A percentile compares a stretch with the other conserved stretches of the same genome.
Conservation (phyloP, 2,888 invertebrate species). For the Torymus auratus region DNA sequence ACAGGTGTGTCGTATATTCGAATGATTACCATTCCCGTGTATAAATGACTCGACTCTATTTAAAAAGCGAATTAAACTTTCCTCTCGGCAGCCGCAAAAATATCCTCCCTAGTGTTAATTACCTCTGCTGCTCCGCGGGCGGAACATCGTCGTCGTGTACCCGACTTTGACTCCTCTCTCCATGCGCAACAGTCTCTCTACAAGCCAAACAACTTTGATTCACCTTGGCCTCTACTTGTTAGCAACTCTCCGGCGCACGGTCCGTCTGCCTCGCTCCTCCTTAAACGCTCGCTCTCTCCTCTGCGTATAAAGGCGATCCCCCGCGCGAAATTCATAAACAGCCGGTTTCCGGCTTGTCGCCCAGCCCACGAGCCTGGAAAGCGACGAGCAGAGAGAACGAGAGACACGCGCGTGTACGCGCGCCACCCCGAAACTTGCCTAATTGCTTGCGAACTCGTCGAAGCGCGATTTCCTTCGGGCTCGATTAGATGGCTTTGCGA, state of each 20-base stretch:
- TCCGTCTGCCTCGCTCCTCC: not conserved
- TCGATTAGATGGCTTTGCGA: slow-evolving; percentile 56
- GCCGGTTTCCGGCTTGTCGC: slow-evolving; percentile 58
- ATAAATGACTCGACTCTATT: too few relatives aligned
- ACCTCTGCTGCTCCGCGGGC: too few relatives aligned
- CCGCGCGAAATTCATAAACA: slow-evolving; percentile 58
- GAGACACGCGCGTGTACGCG: not conserved
- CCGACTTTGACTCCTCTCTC: too few relatives aligned
- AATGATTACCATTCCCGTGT: too few relatives aligned
- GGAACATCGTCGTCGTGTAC: too few relatives aligned
- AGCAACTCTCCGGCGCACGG: not conserved
- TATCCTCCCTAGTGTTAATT: too few relatives aligned
- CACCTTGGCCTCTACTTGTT: slow-evolving; percentile 42
- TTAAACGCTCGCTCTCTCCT: not conserved
- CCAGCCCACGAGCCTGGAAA: slow-evolving; percentile 46
- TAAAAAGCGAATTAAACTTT: too few relatives aligned
- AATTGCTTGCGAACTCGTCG: slow-evolving; percentile 59
- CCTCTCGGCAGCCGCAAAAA: too few relatives aligned
- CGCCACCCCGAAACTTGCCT: slow-evolving; percentile 53
- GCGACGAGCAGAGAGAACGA: not conserved
- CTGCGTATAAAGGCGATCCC: not conserved
- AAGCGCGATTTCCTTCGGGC: slow-evolving; percentile 60
- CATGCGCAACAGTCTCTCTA: slow-evolving; percentile 43
- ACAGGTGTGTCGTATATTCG: too few relatives aligned
- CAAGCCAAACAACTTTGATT: slow-evolving; percentile 47